These are phyloP conservation scores for Orthosia incerta DNA, from an alignment of 2,888 invertebrate species.

Conservation along the genomic window DNA sequence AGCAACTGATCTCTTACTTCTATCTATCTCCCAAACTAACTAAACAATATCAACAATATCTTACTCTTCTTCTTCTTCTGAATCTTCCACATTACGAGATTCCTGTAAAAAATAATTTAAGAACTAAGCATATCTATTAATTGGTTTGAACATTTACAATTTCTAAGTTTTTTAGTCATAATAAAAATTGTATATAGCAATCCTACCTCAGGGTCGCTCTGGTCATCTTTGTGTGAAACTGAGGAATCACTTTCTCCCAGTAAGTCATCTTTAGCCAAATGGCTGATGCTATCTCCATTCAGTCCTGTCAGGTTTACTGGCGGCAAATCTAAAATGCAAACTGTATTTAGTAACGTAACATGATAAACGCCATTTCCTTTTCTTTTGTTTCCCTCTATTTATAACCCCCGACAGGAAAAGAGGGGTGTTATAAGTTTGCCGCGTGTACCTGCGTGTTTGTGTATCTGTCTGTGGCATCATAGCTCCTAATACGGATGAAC, in stretches of 20 bases:
- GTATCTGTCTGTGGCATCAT: too few relatives aligned
- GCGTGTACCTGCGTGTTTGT: too few relatives aligned
- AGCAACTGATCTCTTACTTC: too few relatives aligned
- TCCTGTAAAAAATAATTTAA: conserved; percentile 71
- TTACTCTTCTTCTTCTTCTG: conserved; percentile 82
- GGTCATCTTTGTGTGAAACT: conserved; percentile 74
- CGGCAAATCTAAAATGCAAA: conserved; percentile 78
- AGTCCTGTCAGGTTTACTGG: conserved; percentile 74
- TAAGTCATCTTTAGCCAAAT: conserved; percentile 84
- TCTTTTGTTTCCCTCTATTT: too few relatives aligned
- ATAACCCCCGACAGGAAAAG: too few relatives aligned
- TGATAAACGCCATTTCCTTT: too few relatives aligned
- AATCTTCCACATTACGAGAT: conserved; percentile 70
- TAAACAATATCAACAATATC: conserved; percentile 58
- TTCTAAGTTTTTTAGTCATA: background rate
- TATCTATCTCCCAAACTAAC: too few relatives aligned
- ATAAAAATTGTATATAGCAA: background rate
- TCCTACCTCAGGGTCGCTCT: conserved; percentile 66
- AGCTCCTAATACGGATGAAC: too few relatives aligned
- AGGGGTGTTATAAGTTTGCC: too few relatives aligned
- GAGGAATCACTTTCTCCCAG: conserved; percentile 84
- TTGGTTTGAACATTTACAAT: background rate
- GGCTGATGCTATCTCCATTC: conserved; percentile 79
- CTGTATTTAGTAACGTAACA: background rate
- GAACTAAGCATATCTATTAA: background rate